Evolutionary conservation across 1,140 invertebrate species (phyloP).

Genomic region (Pinna nobilis): DNA sequence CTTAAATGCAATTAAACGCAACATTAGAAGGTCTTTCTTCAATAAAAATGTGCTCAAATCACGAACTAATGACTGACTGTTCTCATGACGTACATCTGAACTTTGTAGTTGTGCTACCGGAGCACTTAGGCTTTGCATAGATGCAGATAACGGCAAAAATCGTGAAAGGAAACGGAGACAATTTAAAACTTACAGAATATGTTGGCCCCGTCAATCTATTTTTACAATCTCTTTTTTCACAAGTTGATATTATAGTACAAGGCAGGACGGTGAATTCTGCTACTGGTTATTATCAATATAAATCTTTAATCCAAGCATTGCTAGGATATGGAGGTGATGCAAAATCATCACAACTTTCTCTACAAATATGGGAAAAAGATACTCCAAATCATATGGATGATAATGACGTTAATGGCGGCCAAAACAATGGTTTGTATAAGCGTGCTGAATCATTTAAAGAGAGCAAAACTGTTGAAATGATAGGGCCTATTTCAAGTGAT

Average conservation of each 20-base stretch:
- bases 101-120: not conserved
- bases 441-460: conserved; percentile 8
- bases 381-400: conserved; percentile 19
- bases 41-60: conserved; percentile 14
- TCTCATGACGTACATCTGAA: not conserved
- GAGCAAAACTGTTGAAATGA: conserved; percentile 23
- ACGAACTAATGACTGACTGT: not conserved
- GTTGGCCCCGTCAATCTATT: conserved; percentile 21
- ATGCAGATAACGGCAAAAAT: conserved; percentile 28
- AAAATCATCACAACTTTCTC: conserved; percentile 21
- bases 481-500: conserved; percentile 31
- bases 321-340: conserved; percentile 33
- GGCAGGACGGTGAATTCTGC: conserved; percentile 16
- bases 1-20: conserved; percentile 18
- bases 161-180: conserved; percentile 12
- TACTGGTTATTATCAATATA: conserved; percentile 38
- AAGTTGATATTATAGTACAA: conserved; percentile 32
- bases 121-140: not conserved
- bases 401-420: conserved; percentile 21
- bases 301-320: conserved; percentile 35
- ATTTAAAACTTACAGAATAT: not conserved
- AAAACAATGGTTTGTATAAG: conserved; percentile 13
- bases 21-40: conserved; percentile 32
- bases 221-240: conserved; percentile 25
- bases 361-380: conserved; percentile 14